phyloP scores from a whole-genome alignment of 2,113 vertebrate genomes.

The Accipiter cooperii region DNA sequence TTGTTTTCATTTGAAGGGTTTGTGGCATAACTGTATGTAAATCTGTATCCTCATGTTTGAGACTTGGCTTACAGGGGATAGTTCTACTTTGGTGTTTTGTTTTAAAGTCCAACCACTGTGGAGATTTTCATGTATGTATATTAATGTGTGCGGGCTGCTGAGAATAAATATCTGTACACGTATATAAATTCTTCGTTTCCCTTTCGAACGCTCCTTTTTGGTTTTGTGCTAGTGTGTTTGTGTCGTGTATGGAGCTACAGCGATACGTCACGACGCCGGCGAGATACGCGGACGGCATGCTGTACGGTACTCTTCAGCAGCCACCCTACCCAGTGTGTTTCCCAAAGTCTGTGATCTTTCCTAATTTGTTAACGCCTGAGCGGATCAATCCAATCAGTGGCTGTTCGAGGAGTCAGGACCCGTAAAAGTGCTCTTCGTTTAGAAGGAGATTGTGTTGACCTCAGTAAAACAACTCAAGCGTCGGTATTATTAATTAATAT shows the following conservation, averaged over 20 bases:
- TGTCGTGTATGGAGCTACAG: not conserved
- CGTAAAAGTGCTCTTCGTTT: not conserved
- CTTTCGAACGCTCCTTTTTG: too few relatives aligned
- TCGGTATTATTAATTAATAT: not conserved
- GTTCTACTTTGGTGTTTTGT: not conserved
- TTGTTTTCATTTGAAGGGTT: not conserved
- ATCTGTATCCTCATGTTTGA: not conserved
- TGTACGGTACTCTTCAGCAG: not conserved
- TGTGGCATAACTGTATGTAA: not conserved
- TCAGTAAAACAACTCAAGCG: not conserved
- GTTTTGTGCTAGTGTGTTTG: not conserved
- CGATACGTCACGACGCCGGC: accelerated
- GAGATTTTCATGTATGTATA: not conserved
- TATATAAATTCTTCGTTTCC: not conserved
- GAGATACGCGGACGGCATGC: accelerated
- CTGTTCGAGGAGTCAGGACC: not conserved
- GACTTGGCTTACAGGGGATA: not conserved
- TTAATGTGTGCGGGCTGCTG: accelerated
- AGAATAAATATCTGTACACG: accelerated
- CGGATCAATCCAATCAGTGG: not conserved
- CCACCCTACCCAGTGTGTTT: not conserved
- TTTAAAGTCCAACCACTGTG: not conserved
- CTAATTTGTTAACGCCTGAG: not conserved
- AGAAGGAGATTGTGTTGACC: not conserved
- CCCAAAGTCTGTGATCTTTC: not conserved